Evolutionary conservation across 2,113 vertebrate species (phyloP).

Genomic region (Tauraco erythrolophus): DNA sequence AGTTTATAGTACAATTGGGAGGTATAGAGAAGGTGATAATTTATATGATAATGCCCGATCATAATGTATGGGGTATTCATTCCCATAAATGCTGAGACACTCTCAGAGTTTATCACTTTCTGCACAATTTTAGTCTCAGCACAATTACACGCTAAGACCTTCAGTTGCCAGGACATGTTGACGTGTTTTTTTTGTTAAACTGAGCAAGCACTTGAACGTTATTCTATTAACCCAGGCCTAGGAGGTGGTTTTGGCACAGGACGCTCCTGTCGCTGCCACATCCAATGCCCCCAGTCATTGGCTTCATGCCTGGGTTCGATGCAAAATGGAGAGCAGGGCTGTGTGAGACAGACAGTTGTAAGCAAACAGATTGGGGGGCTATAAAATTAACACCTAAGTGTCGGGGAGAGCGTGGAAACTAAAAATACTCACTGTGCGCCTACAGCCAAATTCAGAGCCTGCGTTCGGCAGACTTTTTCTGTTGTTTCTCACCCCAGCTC

Average conservation of each 20-base stretch:
- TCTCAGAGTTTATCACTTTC: conserved; percentile 1
- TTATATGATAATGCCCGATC: conserved; percentile 16
- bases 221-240: neutral
- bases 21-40: conserved; percentile 1
- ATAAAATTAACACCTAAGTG: neutral
- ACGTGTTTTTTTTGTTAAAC: neutral
- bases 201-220: neutral
- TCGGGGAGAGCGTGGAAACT: fast-evolving
- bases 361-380: neutral
- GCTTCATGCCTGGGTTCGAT: neutral
- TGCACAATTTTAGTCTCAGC: neutral
- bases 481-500: neutral
- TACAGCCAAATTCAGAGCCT: neutral
- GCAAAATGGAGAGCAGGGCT: neutral
- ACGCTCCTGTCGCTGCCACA: conserved; percentile 6
- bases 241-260: neutral
- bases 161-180: neutral
- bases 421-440: neutral
- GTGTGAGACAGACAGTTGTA: neutral
- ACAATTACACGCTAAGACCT: neutral
- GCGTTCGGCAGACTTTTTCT: neutral
- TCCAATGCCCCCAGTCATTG: neutral
- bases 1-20: conserved; percentile 17
- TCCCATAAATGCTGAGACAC: neutral
- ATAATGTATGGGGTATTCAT: conserved; percentile 20